Evolutionary conservation across 1,140 invertebrate species (phyloP).

Genomic region (Mesaphorura yosii): DNA sequence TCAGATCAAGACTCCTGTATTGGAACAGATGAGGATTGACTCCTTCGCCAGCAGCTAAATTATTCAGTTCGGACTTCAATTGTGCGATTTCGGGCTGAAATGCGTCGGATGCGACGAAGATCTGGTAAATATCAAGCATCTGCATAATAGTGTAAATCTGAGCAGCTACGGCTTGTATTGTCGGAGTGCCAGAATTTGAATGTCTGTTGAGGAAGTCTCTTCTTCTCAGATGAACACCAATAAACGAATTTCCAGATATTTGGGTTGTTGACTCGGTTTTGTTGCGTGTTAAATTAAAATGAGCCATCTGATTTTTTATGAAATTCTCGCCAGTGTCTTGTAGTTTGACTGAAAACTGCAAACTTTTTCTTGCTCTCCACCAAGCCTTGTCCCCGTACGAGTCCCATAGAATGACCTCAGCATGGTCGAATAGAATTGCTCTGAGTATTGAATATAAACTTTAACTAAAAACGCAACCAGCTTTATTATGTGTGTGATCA

Average conservation of each 20-base stretch:
- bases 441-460: constrained; percentile 27
- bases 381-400: constrained; percentile 72
- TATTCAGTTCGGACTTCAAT: neutral
- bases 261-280: neutral
- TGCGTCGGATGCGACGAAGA: constrained; percentile 79
- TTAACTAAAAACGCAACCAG: neutral
- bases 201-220: constrained; percentile 67
- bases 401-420: constrained; percentile 72
- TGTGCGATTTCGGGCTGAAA: constrained; percentile 28
- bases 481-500: neutral
- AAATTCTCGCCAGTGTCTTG: no score
- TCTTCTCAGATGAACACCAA: constrained; percentile 69
- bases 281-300: neutral
- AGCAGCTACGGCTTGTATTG: constrained; percentile 52
- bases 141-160: constrained; percentile 54
- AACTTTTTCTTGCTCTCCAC: constrained; percentile 79
- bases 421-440: constrained; percentile 67
- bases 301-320: no score
- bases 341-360: constrained; percentile 60
- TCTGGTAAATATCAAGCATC: constrained; percentile 45
- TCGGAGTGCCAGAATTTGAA: no score
- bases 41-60: neutral
- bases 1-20: constrained; percentile 1
- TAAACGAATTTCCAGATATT: constrained; percentile 56
- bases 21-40: neutral